phyloP scores from a whole-genome alignment of 2,113 vertebrate genomes.

The Tenrec ecaudatus region DNA sequence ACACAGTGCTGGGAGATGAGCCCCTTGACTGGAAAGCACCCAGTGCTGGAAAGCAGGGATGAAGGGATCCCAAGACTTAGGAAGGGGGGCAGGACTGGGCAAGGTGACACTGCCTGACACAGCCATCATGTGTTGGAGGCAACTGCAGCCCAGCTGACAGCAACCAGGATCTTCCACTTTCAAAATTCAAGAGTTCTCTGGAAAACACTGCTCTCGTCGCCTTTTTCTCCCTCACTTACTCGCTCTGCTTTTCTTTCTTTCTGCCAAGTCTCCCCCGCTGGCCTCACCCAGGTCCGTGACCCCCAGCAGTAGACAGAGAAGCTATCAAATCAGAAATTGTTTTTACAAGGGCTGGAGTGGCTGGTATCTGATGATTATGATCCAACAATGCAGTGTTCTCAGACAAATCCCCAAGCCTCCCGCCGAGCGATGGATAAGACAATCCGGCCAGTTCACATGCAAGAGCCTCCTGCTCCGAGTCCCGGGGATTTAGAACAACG shows the following conservation, averaged over 20 bases:
- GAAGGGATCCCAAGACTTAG: neutral
- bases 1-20: neutral
- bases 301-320: neutral
- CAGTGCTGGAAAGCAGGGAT: neutral
- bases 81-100: neutral
- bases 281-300: neutral
- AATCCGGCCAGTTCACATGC: neutral
- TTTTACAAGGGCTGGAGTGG: neutral
- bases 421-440: neutral
- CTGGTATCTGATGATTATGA: neutral
- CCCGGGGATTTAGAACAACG: neutral
- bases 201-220: neutral
- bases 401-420: constrained; percentile 28
- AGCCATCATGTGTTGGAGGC: neutral
- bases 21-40: neutral
- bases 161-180: neutral
- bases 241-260: neutral
- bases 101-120: neutral
- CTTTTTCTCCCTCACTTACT: neutral
- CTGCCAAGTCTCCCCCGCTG: neutral
- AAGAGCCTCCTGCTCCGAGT: neutral
- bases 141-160: neutral
- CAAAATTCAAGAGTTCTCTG: neutral
- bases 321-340: neutral
- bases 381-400: neutral